Conservation (phyloP, 1,140 invertebrate genomes). For the Cherax quadricarinatus region DNA sequence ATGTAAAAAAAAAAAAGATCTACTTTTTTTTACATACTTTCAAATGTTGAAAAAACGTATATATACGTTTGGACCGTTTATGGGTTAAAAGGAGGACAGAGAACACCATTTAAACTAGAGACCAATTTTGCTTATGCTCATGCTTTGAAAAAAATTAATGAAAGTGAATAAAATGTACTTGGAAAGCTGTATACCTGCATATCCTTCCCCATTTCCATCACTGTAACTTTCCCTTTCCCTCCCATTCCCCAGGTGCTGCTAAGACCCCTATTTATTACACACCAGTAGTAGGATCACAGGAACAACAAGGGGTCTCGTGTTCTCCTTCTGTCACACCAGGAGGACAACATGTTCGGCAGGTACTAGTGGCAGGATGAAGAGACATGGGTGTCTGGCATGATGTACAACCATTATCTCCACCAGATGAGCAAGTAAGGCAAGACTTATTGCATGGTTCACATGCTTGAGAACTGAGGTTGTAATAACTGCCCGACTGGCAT, state of each 20-base stretch:
- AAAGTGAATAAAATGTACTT: too few species aligned
- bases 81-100: too few species aligned
- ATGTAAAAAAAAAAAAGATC: too few species aligned
- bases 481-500: conserved; percentile 54
- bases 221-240: too few species aligned
- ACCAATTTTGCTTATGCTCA: too few species aligned
- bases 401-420: conserved; percentile 55
- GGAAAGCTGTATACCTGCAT: too few species aligned
- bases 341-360: conserved; percentile 58
- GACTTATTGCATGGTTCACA: conserved; percentile 43
- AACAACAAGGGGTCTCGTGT: conserved; percentile 23
- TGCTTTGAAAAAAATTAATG: too few species aligned
- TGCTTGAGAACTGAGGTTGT: conserved; percentile 39
- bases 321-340: conserved; percentile 45
- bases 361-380: conserved; percentile 50
- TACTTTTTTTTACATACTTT: too few species aligned
- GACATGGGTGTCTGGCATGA: conserved; percentile 56
- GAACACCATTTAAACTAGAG: too few species aligned
- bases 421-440: conserved; percentile 53
- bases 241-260: not conserved
- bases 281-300: conserved; percentile 64
- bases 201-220: too few species aligned
- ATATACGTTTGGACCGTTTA: too few species aligned
- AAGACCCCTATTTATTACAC: not conserved
- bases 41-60: too few species aligned